A percentile compares a stretch with the other conserved stretches of the same genome.
phyloP scores from a whole-genome alignment of 2,113 vertebrate genomes.

The Myiopsitta monachus region DNA sequence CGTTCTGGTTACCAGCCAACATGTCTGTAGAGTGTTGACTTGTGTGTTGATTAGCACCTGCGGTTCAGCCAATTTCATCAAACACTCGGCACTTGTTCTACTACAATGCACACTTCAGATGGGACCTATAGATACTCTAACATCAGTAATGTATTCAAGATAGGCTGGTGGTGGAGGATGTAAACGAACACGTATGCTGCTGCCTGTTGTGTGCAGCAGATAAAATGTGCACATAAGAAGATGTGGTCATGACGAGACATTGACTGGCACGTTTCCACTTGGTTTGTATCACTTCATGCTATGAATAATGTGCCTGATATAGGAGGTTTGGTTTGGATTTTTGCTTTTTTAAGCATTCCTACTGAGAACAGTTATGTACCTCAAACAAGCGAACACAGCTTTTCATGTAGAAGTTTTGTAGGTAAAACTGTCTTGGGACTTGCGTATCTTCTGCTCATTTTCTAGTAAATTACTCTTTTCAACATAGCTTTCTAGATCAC shows the following conservation, averaged over 20 bases:
- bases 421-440: neutral
- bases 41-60: rapidly evolving
- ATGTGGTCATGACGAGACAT: neutral
- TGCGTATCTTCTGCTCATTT: neutral
- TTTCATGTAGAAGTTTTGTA: neutral
- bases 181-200: neutral
- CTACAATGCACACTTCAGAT: neutral
- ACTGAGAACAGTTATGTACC: neutral
- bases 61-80: neutral
- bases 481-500: neutral
- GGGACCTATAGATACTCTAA: neutral
- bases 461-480: neutral
- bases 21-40: rapidly evolving
- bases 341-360: neutral
- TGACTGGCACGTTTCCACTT: neutral
- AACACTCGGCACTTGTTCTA: neutral
- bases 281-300: neutral
- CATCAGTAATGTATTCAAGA: neutral
- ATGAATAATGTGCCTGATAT: neutral
- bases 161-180: neutral
- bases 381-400: neutral
- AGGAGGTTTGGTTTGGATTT: neutral
- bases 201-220: neutral
- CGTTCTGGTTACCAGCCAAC: neutral
- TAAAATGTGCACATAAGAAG: neutral